These are phyloP conservation scores for Lerista edwardsae DNA, from an alignment of 2,797 vertebrate species.

Conservation along the genomic window DNA sequence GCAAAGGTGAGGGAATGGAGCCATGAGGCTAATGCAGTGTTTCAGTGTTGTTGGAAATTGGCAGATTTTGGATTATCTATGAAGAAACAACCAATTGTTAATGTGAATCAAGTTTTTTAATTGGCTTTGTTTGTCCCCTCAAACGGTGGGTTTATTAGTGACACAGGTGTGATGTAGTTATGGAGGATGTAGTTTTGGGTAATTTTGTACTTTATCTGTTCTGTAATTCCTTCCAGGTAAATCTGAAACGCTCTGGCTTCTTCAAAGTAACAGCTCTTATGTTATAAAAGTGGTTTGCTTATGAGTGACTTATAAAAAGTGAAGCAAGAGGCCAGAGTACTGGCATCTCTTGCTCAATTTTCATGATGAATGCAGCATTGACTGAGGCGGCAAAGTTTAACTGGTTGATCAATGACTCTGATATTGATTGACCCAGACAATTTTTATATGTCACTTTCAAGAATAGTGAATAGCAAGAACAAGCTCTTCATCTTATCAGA, in stretches of 20 bases:
- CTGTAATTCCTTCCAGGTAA: not conserved
- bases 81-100: not conserved
- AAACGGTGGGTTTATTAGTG: not conserved
- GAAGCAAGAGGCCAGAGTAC: not conserved
- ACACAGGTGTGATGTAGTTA: not conserved
- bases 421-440: conserved; percentile 40
- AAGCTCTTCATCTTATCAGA: not conserved
- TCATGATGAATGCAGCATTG: not conserved
- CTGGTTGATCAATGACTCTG: conserved; percentile 31
- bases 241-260: conserved; percentile 4
- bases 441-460: not conserved
- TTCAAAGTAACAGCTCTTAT: not conserved
- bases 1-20: not conserved
- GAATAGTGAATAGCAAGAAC: not conserved
- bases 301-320: not conserved
- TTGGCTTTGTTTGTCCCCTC: not conserved
- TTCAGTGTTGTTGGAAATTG: not conserved
- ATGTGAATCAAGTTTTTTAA: not conserved
- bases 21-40: not conserved
- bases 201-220: not conserved
- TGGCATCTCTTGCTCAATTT: conserved; percentile 34
- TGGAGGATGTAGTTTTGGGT: not conserved
- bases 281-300: not conserved
- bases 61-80: not conserved
- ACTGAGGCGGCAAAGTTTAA: conserved; percentile 34